These are phyloP conservation scores for Drosophila parabipectinata DNA, from an alignment of 1,140 invertebrate genomes.

Conservation along the genomic window DNA sequence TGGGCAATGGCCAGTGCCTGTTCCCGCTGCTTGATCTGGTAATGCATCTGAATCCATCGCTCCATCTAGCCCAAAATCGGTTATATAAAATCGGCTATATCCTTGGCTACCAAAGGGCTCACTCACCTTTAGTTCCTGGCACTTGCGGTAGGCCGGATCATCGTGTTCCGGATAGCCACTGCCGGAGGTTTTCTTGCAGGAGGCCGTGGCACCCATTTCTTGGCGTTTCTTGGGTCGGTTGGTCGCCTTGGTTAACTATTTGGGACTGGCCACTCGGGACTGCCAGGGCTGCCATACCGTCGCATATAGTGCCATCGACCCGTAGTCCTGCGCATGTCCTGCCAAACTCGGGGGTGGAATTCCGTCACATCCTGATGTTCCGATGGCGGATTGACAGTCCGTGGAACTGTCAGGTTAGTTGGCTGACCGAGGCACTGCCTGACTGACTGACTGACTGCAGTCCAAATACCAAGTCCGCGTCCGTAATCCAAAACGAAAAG, in stretches of 20 bases:
- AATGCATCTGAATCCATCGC: constrained; percentile 91
- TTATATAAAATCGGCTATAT: not conserved
- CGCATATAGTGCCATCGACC: constrained; percentile 36
- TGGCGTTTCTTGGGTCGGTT: not conserved
- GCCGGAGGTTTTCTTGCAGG: constrained; percentile 50
- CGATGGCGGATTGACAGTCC: not conserved
- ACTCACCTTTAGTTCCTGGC: constrained; percentile 75
- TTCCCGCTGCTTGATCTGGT: constrained; percentile 90
- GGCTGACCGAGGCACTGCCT: constrained; percentile 47
- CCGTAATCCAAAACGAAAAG: not conserved
- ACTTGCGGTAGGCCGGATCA: constrained; percentile 73
- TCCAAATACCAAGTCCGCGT: not conserved
- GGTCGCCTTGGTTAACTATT: not conserved
- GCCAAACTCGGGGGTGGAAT: constrained; percentile 8
- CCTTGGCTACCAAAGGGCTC: not conserved
- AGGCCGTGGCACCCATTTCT: constrained; percentile 64
- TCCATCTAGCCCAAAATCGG: constrained; percentile 85
- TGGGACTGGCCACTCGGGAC: constrained; percentile 15
- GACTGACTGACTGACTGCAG: constrained; percentile 20
- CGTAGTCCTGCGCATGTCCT: constrained; percentile 44
- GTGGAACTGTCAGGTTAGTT: constrained; percentile 41
- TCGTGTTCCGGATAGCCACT: constrained; percentile 62
- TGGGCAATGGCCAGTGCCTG: constrained; percentile 89
- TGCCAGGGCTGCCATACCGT: constrained; percentile 21
- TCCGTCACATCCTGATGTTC: not conserved